Conservation (phyloP, 2,888 invertebrate species). For the Epistrophella euchroma region DNA sequence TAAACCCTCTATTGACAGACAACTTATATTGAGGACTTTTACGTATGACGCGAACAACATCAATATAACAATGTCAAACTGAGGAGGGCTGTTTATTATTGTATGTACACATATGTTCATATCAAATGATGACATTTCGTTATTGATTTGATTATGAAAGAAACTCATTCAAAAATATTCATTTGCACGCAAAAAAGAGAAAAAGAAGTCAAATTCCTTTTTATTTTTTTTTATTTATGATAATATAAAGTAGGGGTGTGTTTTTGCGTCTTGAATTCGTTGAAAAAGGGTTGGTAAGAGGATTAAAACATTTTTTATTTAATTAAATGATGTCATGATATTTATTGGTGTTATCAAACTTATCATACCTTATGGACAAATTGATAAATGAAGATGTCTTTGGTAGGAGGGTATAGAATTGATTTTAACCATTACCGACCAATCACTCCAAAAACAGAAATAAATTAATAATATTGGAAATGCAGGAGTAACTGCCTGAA, state of each 20-base stretch:
- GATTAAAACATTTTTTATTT: not conserved
- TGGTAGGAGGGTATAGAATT: not conserved
- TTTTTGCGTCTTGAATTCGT: not conserved
- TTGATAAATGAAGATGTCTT: not conserved
- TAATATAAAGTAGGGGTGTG: not conserved
- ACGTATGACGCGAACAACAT: not conserved
- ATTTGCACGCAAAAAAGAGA: not conserved
- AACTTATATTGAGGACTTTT: not conserved
- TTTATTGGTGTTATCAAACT: not conserved
- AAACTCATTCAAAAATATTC: not conserved
- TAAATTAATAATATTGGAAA: too few species aligned
- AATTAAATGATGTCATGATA: slow-evolving; percentile 6
- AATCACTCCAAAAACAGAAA: too few species aligned
- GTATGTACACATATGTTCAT: not conserved
- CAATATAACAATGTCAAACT: not conserved
- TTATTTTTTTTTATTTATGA: not conserved
- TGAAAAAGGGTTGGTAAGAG: slow-evolving; percentile 7
- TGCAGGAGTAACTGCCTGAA: too few species aligned
- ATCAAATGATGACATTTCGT: not conserved
- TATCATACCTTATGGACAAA: not conserved
- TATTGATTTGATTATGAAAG: slow-evolving; percentile 11
- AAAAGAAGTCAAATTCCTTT: not conserved
- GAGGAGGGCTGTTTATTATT: not conserved
- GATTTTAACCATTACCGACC: too few species aligned
- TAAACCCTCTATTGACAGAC: not conserved